Percentiles rank a stretch among this genome's conserved stretches.
Conservation (phyloP, 37 sponge, comb jelly and placozoan genomes). For the Bolinopsis microptera region DNA sequence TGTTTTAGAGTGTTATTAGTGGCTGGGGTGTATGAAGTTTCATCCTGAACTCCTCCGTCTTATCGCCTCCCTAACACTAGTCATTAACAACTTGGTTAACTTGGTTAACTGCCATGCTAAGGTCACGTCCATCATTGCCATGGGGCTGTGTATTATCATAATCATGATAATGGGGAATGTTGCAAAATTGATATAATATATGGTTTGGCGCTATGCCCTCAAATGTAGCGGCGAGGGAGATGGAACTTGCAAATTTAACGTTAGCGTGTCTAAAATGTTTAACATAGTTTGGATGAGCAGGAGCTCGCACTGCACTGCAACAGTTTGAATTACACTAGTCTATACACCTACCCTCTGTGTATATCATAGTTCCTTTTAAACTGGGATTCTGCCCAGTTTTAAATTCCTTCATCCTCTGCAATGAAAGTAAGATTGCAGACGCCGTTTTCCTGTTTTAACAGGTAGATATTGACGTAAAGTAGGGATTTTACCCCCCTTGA, state of each 20-base stretch:
- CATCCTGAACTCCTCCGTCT: background rate
- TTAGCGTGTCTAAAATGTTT: background rate
- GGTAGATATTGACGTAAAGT: too few relatives aligned
- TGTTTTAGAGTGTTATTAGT: too few relatives aligned
- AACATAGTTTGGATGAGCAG: background rate
- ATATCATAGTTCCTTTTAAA: background rate
- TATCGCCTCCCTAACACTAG: background rate
- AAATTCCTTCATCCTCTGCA: background rate
- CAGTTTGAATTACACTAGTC: too few relatives aligned
- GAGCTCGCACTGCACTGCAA: background rate
- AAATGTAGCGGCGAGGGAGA: background rate
- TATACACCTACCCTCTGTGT: background rate
- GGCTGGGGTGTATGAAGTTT: too few relatives aligned
- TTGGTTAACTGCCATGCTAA: background rate
- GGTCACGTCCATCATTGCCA: background rate
- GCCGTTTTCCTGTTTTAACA: background rate
- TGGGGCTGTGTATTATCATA: too few relatives aligned
- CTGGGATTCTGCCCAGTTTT: too few relatives aligned
- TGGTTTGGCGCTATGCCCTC: background rate
- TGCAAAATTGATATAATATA: background rate
- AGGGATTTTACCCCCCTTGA: too few relatives aligned
- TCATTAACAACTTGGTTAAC: background rate
- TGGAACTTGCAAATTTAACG: background rate
- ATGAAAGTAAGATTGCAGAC: background rate
- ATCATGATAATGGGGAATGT: too few relatives aligned